Evolutionary conservation across 2,113 vertebrate genomes (phyloP).

Genomic region (Scortum barcoo): DNA sequence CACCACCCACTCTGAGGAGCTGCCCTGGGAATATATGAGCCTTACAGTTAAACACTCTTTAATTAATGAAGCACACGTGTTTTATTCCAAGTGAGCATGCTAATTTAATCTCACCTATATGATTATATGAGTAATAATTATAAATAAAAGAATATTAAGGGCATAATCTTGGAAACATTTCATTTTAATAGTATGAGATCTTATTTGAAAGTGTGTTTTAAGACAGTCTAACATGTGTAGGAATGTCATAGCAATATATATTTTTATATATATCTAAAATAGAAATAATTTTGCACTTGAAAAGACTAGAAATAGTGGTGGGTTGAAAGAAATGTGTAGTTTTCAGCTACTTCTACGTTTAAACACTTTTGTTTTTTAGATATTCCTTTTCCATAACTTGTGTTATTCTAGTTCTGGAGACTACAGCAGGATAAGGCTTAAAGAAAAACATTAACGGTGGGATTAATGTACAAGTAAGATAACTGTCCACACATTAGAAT

Average conservation of each 20-base stretch:
- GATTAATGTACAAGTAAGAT: neutral
- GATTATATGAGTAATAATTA: neutral
- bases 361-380: neutral
- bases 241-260: neutral
- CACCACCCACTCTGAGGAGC: conserved; percentile 54
- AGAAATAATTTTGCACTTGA: no score
- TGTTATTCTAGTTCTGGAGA: no score
- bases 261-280: no score
- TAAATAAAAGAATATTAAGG: neutral
- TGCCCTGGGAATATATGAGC: neutral
- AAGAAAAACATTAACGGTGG: neutral
- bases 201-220: neutral
- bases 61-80: neutral
- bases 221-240: neutral
- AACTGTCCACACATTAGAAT: conserved; percentile 60
- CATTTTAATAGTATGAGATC: neutral
- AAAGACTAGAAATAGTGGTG: neutral
- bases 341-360: neutral
- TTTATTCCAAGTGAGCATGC: no score
- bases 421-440: no score
- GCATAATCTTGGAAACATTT: neutral
- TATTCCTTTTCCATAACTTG: neutral
- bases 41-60: neutral
- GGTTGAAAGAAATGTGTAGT: neutral
- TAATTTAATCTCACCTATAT: neutral